phyloP scores from a whole-genome alignment of 2,113 vertebrate genomes.

The Manacus vitellinus region DNA sequence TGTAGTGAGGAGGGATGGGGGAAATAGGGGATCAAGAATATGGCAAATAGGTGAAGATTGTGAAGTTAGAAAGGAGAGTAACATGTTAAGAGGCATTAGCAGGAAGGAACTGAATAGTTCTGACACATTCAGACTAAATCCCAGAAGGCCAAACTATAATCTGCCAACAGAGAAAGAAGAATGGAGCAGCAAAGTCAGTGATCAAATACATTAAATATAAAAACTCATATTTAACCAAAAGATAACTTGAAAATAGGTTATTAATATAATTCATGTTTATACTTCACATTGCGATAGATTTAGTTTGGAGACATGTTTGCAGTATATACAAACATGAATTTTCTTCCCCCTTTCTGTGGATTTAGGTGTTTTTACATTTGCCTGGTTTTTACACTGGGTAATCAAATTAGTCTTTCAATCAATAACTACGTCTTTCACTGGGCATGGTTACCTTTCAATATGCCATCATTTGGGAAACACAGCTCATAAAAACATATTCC shows the following conservation, averaged over 20 bases:
- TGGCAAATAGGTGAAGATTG: neutral
- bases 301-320: neutral
- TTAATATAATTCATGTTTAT: neutral
- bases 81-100: neutral
- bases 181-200: neutral
- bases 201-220: neutral
- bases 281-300: neutral
- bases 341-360: neutral
- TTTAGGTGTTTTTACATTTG: neutral
- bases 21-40: neutral
- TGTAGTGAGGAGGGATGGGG: neutral
- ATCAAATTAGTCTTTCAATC: neutral
- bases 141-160: neutral
- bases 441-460: neutral
- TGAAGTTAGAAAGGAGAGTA: neutral
- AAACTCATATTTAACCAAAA: neutral
- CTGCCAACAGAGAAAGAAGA: neutral
- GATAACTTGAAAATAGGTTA: neutral
- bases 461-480: neutral
- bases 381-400: neutral
- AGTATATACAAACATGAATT: neutral
- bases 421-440: neutral
- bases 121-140: neutral
- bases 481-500: neutral
- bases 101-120: constrained; percentile 2